A percentile compares a stretch with the other conserved stretches of the same genome.
phyloP scores from a whole-genome alignment of 2,113 vertebrate species.

The Ctenodactylus gundi region DNA sequence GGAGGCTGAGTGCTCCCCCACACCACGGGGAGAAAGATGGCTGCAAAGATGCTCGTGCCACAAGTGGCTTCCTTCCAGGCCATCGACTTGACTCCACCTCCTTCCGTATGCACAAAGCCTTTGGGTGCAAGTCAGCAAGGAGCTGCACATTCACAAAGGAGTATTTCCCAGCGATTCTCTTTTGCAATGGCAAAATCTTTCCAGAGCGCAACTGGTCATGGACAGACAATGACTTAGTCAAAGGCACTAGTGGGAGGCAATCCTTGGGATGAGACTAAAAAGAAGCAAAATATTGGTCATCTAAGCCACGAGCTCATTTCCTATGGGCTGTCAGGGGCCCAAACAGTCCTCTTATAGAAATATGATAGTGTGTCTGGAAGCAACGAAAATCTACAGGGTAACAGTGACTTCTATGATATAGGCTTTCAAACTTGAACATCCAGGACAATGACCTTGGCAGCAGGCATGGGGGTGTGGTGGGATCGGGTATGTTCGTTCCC shows the following conservation, averaged over 20 bases:
- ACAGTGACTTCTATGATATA: background rate
- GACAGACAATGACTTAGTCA: background rate
- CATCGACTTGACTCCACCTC: background rate
- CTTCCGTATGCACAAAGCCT: background rate
- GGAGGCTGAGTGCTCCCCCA: no score
- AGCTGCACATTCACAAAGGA: background rate
- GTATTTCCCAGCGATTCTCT: background rate
- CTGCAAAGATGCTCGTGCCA: background rate
- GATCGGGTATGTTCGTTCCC: accelerated
- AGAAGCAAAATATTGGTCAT: background rate
- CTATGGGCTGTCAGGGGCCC: background rate
- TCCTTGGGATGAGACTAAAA: background rate
- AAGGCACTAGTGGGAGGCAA: background rate
- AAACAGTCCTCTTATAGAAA: background rate
- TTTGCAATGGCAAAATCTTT: background rate
- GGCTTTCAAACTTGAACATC: background rate
- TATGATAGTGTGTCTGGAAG: background rate
- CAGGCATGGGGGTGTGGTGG: background rate
- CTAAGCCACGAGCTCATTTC: background rate
- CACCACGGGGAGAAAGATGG: background rate
- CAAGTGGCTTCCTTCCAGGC: background rate
- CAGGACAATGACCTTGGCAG: background rate
- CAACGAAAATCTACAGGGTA: background rate
- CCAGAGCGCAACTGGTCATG: background rate
- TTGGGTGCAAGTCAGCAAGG: background rate